These are phyloP conservation scores for Taenaris catops DNA, from an alignment of 2,888 invertebrate species.

Conservation along the genomic window DNA sequence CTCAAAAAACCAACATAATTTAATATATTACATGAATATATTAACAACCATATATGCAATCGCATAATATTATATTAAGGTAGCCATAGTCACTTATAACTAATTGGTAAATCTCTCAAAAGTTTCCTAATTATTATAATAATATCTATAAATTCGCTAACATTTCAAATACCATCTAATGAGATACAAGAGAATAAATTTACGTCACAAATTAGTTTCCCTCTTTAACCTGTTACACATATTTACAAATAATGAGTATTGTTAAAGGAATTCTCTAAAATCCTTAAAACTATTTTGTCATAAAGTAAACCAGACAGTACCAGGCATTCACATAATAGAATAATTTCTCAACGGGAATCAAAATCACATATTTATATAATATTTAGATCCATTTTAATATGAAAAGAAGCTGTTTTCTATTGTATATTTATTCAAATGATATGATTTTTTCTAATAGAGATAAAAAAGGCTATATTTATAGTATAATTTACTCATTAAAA, in stretches of 20 bases:
- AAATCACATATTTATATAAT: conserved; percentile 1
- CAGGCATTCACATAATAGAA: conserved; percentile 9
- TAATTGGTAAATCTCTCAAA: conserved; percentile 76
- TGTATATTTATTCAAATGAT: too few species aligned
- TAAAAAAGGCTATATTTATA: too few species aligned
- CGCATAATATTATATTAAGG: conserved; percentile 59
- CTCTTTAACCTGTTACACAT: conserved; percentile 36
- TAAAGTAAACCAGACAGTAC: conserved; percentile 6
- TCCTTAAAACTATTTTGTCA: conserved; percentile 19
- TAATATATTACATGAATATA: conserved; percentile 73
- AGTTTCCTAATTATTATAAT: conserved; percentile 60
- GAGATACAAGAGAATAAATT: conserved; percentile 76
- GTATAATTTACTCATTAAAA: too few species aligned
- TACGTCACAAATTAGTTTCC: conserved; percentile 56
- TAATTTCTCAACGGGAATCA: conserved; percentile 1
- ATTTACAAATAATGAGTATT: conserved; percentile 77
- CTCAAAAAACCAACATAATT: conserved; percentile 59
- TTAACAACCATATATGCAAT: conserved; percentile 69
- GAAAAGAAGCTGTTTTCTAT: neutral
- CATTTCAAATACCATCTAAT: conserved; percentile 75
- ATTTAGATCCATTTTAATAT: too few species aligned
- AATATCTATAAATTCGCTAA: conserved; percentile 77
- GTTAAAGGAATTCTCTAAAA: conserved; percentile 27
- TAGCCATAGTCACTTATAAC: conserved; percentile 69
- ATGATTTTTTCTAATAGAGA: too few species aligned